Evolutionary conservation across 2,888 invertebrate genomes (phyloP), one percentile per base, ranked within the genome.

Genomic region (Troglohyphantes excavatus): DNA sequence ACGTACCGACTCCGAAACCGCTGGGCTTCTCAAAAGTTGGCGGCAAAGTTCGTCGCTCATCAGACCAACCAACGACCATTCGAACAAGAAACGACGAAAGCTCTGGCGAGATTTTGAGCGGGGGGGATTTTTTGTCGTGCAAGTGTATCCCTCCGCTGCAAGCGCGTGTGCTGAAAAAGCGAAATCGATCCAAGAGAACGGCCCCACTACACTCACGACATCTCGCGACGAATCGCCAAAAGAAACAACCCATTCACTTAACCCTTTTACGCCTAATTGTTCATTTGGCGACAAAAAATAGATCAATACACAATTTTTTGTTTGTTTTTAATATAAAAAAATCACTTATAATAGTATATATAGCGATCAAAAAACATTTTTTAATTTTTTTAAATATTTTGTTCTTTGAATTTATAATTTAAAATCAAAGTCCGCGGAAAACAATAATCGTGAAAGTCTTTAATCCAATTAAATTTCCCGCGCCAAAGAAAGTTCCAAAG

Each of bases 51-150:
- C 65, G 65, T 68, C 86, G 67, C 67, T 67, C 72, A 81, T 81
- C 67, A 11, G 70, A 29, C 72, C 70, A 33, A 29, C 39, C 61
- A 19, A n/a, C 85, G 27, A 19, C 21, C 79, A 43, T 11, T 33
- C 29, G 26, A 29, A 53, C 65, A 26, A 23, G 46, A 59, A 68
- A 53, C 68, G 11, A 65, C 43, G 33, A 81, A 72, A 65, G 82
- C 88, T 88, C 82, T 76, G 88, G 82, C 88, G 73, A 70, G 70
- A 61, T 39, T 68, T 70, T 27, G 27, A 59, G 65, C 67, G 26
- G 79, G 86, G 79, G 87, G 73, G 39, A 75, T 81, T 88, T 88
- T 88, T 88, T 88, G 87, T 88, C 73, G 67, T 27, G 79, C 73
- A 70, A 79, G 39, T 89, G 82, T 89, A 89, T 89, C 82, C 88